Base-by-base conservation (phyloP, 2,888 invertebrate genomes). In the Phortica okadai region DNA sequence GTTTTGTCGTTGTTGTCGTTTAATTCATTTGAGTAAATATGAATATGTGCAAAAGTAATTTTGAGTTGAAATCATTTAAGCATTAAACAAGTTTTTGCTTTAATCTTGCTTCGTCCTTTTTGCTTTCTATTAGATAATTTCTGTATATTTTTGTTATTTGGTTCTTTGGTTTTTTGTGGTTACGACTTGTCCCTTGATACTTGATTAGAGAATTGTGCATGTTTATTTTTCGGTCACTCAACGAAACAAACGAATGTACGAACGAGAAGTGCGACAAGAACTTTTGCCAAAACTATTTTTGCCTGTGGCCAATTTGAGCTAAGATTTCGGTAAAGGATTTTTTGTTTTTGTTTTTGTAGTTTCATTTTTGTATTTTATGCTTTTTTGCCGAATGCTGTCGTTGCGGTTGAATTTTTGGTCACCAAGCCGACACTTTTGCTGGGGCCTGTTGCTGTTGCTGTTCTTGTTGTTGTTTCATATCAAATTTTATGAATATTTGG, bases 11-110 rank as follows among this genome's bases (percentile, higher is more conserved):
- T 64, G 2, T 5, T 59, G 16, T 59, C 16, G 16, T 8, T 8
- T 21, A 59, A 59, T 14, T 6, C 59, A 16, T 21, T 59, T 59
- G 25, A 59, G 33, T 33, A 33, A 50, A 50, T 50, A 11, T 41
- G 41, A 3, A 64, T 64, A 64, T 10, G 25, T 7, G 11, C 7
- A 14, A 64, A 33, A 33, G 41, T 3, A 25, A 59, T 64, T 64
- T 64, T 64, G 64, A 14, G 41, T 16, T 41, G 21, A 62, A 62
- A 21, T 66, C 42, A 66, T 66, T 66, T 66, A 42, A 66, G 66
- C 66, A 66, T 66, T 66, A 66, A 41, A 7, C 16, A 67, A 59
- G 21, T 59, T 59, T 59, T 59, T 6, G 8, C 4, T 59, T 59
- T 59, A 59, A 59, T 59, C 21, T 21, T 21, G 25, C 21, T 59